Evolutionary conservation across 2,888 invertebrate genomes (phyloP).

Genomic region (Aphodius sticticus): DNA sequence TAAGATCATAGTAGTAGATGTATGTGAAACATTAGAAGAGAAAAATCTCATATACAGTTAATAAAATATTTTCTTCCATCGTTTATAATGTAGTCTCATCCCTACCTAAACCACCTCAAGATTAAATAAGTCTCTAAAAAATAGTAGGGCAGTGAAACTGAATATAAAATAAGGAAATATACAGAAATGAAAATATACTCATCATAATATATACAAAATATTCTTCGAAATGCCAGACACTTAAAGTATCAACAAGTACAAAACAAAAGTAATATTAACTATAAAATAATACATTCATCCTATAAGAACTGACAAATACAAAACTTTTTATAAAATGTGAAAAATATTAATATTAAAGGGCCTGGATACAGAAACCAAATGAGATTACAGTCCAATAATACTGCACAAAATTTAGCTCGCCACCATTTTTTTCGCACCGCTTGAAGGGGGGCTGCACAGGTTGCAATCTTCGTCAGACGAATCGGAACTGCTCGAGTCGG

Average conservation of each 20-base stretch:
- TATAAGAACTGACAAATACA: conserved; percentile 22
- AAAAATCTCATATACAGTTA: neutral
- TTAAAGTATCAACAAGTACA: conserved; percentile 9
- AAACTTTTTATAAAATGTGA: neutral
- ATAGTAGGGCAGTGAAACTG: neutral
- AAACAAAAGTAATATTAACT: conserved; percentile 4
- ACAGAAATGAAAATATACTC: neutral
- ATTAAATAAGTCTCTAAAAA: conserved; percentile 12
- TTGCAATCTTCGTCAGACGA: conserved; percentile 44
- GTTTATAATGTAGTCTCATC: neutral
- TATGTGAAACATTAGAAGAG: neutral
- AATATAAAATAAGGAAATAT: conserved; percentile 8
- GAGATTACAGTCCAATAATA: neutral
- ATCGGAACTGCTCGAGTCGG: conserved; percentile 53
- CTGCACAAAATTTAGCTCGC: conserved; percentile 30
- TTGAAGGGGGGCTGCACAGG: conserved; percentile 31
- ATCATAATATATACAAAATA: conserved; percentile 20
- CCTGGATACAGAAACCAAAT: neutral
- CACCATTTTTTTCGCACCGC: conserved; percentile 31
- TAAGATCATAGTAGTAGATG: neutral
- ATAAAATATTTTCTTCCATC: neutral
- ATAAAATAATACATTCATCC: neutral
- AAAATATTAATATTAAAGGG: conserved; percentile 8
- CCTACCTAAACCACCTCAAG: conserved; percentile 11
- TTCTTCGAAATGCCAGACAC: neutral